Base-by-base conservation (phyloP, 2,113 vertebrate species). In the Rhineura floridana region DNA sequence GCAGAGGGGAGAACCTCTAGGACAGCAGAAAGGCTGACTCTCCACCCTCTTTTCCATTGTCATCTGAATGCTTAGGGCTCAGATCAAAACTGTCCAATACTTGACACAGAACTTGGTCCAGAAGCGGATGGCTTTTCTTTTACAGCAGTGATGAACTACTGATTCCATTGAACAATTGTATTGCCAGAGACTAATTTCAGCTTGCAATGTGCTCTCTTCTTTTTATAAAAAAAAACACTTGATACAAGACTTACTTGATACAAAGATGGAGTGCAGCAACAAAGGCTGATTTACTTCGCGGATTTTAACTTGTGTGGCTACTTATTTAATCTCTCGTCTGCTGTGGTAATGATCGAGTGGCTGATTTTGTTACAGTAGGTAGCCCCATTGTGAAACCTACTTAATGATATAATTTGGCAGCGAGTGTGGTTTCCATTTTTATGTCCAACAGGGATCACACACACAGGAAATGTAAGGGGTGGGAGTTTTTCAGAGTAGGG, bases 121-220 rank as follows among this genome's bases (percentile, higher is more conserved):
- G 81, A 88, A 88, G 87, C 93, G 69, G 90, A 88, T 91, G 65
- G 73, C 86, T 93, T 93, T 93, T 90, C 81, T 93, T 92, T 94
- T 89, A 83, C 79, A 87, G 83, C 92, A 88, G 94, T 97, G 96
- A 94, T 94, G 91, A 95, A 95, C 91, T 94, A 88, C 89, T 86
- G 85, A 94, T 88, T 93, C 89, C 90, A 81, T 78, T 88, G 87
- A 93, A 85, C 48, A 90, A 87, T 93, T 90, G 25, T 4, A 42
- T 92, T 96, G 91, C 85, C 90, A 90, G 91, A 86, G 84, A 81
- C 88, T 95, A 95, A 93, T 92, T 88, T 96, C 76, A 89, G 82
- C 89, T 96, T 95, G 90, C 85, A 90, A 70, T 87, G 79, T 44
- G 1, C 33, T n/a, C 70, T 23, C 6, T 33, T 19, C 70, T 69